phyloP scores from a whole-genome alignment of 2,797 vertebrate species.

The Bradypus variegatus region DNA sequence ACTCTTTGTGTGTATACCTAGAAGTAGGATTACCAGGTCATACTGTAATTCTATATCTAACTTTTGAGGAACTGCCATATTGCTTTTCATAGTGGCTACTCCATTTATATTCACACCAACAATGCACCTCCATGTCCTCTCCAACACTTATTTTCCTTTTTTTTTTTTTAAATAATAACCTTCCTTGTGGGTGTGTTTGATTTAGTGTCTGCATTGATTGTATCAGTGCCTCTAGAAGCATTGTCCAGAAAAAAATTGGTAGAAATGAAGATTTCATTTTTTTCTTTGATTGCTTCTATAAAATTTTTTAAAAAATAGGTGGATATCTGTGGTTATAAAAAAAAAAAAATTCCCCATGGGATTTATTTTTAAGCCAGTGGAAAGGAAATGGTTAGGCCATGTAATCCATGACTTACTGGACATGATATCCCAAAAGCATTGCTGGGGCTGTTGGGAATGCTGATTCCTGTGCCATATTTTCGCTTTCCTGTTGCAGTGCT shows the following conservation, averaged over 20 bases:
- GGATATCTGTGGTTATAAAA: neutral
- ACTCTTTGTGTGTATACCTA: too few species aligned
- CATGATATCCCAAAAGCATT: neutral
- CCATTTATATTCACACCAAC: too few species aligned
- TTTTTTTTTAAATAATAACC: too few species aligned
- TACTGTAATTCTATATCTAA: too few species aligned
- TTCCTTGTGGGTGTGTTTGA: too few species aligned
- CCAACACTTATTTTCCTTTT: too few species aligned
- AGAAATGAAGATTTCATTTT: neutral
- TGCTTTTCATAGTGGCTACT: too few species aligned
- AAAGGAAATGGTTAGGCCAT: neutral
- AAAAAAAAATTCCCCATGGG: neutral
- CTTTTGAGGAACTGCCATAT: too few species aligned
- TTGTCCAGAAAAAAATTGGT: neutral
- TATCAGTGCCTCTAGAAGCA: neutral
- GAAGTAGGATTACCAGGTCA: too few species aligned
- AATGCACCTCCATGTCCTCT: too few species aligned
- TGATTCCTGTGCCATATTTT: neutral
- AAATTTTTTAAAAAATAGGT: neutral
- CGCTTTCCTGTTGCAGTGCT: too few species aligned
- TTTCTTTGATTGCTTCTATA: neutral
- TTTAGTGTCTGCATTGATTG: neutral
- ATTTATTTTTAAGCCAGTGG: neutral
- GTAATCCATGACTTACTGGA: accelerated
- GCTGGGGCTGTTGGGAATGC: accelerated